Evolutionary conservation across 2,113 vertebrate genomes (phyloP).

Genomic region (Phaethon lepturus): DNA sequence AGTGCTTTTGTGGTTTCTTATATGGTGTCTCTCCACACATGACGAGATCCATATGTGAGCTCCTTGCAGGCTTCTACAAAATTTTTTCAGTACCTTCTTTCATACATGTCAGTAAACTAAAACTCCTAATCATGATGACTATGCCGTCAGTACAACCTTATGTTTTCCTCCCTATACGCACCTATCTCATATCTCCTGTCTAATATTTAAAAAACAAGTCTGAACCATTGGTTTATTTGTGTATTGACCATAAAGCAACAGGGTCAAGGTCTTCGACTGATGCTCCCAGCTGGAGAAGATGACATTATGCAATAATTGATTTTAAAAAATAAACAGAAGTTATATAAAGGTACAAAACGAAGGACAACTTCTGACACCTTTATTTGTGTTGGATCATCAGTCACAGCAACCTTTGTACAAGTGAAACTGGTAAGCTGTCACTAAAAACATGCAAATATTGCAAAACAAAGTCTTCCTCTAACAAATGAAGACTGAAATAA

Average conservation of each 20-base stretch:
- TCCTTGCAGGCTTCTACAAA: background rate
- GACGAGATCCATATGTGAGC: fast-evolving
- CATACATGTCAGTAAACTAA: background rate
- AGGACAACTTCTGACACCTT: background rate
- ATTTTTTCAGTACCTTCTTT: background rate
- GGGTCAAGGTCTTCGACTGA: background rate
- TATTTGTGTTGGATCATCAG: background rate
- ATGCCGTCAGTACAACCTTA: fast-evolving
- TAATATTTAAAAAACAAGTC: background rate
- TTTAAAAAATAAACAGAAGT: background rate
- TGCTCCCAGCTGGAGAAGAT: background rate
- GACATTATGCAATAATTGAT: background rate
- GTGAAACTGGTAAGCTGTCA: background rate
- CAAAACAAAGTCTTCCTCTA: background rate
- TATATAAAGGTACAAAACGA: background rate
- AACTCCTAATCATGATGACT: background rate
- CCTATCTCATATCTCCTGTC: background rate
- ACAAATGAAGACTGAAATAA: background rate
- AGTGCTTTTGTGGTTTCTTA: background rate
- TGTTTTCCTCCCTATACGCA: background rate
- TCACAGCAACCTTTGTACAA: background rate
- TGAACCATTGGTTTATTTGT: background rate
- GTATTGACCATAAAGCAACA: background rate
- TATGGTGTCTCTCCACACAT: background rate
- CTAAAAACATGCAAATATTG: background rate